Percentiles rank a stretch among this genome's conserved stretches.
These are phyloP conservation scores for Apis cerana DNA, from an alignment of 1,140 invertebrate genomes.

Conservation along the genomic window DNA sequence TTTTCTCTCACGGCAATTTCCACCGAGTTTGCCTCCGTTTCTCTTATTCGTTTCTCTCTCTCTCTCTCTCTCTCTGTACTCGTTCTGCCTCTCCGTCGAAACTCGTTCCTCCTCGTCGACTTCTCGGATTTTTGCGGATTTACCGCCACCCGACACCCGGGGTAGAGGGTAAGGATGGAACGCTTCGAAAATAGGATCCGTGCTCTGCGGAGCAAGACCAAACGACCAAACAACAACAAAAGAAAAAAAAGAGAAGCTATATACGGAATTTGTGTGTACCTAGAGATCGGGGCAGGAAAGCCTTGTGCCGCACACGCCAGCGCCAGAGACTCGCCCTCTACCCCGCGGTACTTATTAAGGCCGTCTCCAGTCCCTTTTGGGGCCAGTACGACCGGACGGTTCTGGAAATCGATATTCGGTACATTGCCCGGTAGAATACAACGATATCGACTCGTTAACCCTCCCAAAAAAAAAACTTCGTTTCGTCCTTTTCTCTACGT, in stretches of 20 bases:
- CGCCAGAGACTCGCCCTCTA: conserved; percentile 75
- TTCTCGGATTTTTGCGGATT: conserved; percentile 46
- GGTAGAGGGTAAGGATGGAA: conserved; percentile 71
- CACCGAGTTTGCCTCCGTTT: neutral
- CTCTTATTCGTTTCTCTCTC: conserved; percentile 16
- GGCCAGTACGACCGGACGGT: conserved; percentile 84
- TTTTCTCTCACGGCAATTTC: neutral
- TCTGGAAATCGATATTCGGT: conserved; percentile 78
- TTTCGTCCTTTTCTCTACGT: conserved; percentile 27
- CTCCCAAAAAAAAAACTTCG: conserved; percentile 15
- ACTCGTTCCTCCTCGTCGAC: conserved; percentile 20
- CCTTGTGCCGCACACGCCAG: conserved; percentile 86
- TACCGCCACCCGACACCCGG: conserved; percentile 66
- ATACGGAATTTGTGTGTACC: conserved; percentile 67
- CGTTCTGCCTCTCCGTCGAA: neutral
- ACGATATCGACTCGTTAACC: conserved; percentile 15
- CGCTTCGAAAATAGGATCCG: conserved; percentile 61
- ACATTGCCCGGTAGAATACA: conserved; percentile 34
- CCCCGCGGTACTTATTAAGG: conserved; percentile 73
- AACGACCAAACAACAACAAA: conserved; percentile 45
- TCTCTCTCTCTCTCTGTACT: conserved; percentile 28
- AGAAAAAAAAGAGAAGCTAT: conserved; percentile 57
- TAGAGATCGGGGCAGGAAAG: conserved; percentile 82
- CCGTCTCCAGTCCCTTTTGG: conserved; percentile 82
- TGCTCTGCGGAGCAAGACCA: conserved; percentile 59